Evolutionary conservation across 2,113 vertebrate genomes (phyloP), one percentile per base, ranked within the genome.

Genomic region (Nanger granti): DNA sequence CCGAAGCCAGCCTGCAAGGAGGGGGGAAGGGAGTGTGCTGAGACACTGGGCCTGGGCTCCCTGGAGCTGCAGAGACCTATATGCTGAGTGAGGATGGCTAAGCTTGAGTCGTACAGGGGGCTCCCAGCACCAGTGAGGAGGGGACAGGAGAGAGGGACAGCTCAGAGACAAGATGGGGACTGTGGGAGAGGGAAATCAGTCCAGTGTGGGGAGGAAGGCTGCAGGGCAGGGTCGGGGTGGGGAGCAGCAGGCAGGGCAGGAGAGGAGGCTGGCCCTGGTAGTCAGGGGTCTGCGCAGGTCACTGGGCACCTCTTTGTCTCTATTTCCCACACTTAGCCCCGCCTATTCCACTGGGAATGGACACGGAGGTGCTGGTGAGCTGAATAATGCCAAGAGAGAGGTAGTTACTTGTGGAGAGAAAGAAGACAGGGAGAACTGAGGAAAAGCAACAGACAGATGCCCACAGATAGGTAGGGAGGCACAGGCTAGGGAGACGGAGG

Each of bases 1-100:
- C 99, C 99, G 24, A 99, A 99, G 14, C 99, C 99, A 34, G 99
- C 99, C 99, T 99, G 98, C 73, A 84, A 54, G 54, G 52, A 49
- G 64, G 24, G 20, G 41, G 52, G 18, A 54, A 54, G 26, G 41
- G 11, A 31, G 31, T 0, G 3, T 14, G 24, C 31, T 15, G 17
- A 89, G 29, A 55, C 87, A 41, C 54, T 41, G 91, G 49, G 1
- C 12, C 47, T 8, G 29, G 34, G 82, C 83, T 12, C 57, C n/a
- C 83, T 14, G 29, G 82, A 49, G 44, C 52, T 28, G 12, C 52
- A 54, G 59, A 76, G 34, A 60, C 9, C 2, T 1, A 8, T 0
- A 7, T 8, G 3, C 44, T 22, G 57, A 85, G 80, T 44, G 47
- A 73, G n/a, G 44, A 52, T 6, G 24, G 49, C 92, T 64, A 24